Evolutionary conservation across 2,888 invertebrate species (phyloP).

Genomic region (Andricus curvator): DNA sequence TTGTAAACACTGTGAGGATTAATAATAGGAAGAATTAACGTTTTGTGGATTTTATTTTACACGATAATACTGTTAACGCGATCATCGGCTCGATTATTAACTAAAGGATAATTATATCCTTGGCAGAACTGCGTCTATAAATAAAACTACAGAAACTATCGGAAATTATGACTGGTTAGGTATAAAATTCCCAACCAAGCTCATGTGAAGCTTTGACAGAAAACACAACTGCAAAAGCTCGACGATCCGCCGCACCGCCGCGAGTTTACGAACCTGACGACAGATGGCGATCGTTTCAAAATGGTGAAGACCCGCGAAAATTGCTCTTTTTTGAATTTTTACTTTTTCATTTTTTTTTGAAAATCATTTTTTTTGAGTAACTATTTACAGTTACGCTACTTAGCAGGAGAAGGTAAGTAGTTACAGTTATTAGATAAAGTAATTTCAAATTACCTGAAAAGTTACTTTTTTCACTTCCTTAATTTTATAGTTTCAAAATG

Average conservation of each 20-base stretch:
- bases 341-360: too few species aligned
- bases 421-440: too few species aligned
- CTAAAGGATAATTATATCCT: slow-evolving; percentile 36
- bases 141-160: slow-evolving; percentile 45
- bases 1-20: slow-evolving; percentile 18
- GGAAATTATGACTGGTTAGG: slow-evolving; percentile 26
- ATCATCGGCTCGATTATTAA: slow-evolving; percentile 22
- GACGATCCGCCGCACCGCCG: not conserved
- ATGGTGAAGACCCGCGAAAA: not conserved
- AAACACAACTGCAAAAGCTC: not conserved
- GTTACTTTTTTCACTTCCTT: too few species aligned
- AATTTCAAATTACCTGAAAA: too few species aligned
- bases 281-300: not conserved
- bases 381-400: too few species aligned
- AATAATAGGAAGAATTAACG: not conserved
- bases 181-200: slow-evolving; percentile 1
- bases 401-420: too few species aligned
- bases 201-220: slow-evolving; percentile 3
- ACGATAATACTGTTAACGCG: slow-evolving; percentile 24
- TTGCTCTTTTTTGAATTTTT: not conserved
- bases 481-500: too few species aligned
- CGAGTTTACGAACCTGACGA: not conserved
- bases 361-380: too few species aligned
- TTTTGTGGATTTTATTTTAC: slow-evolving; percentile 6
- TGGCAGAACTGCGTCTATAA: slow-evolving; percentile 52